Evolutionary conservation across 2,113 vertebrate species (phyloP).

Genomic region (Poicephalus meyeri): DNA sequence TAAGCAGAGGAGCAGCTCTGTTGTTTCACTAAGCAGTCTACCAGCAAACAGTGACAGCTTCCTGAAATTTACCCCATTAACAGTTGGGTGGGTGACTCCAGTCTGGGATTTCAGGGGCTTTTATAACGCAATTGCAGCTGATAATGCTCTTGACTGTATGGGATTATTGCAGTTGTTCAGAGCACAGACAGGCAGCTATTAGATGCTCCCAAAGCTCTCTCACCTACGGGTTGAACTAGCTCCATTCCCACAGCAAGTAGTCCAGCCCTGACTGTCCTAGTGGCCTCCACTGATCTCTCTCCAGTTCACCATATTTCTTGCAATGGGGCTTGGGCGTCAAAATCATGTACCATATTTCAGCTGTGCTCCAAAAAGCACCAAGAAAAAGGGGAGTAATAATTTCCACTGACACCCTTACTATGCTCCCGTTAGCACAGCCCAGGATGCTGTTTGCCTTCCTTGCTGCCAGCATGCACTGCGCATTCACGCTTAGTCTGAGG

Average conservation of each 20-base stretch:
- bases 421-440: neutral
- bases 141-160: neutral
- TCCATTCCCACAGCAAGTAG: neutral
- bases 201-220: neutral
- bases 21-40: neutral
- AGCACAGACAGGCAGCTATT: neutral
- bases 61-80: neutral
- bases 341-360: neutral
- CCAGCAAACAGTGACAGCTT: neutral
- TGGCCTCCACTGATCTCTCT: neutral
- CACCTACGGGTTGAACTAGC: neutral
- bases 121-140: neutral
- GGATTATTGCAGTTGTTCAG: neutral
- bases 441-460: neutral
- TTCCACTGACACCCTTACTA: neutral
- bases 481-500: neutral
- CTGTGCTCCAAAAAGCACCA: neutral
- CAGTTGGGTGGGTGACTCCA: neutral
- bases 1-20: neutral
- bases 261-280: neutral
- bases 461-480: rapidly evolving
- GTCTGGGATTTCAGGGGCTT: neutral
- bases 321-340: rapidly evolving
- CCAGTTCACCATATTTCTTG: neutral
- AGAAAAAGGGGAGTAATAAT: neutral